These are phyloP conservation scores for Candoia aspera DNA, from an alignment of 2,113 vertebrate species.

Conservation along the genomic window DNA sequence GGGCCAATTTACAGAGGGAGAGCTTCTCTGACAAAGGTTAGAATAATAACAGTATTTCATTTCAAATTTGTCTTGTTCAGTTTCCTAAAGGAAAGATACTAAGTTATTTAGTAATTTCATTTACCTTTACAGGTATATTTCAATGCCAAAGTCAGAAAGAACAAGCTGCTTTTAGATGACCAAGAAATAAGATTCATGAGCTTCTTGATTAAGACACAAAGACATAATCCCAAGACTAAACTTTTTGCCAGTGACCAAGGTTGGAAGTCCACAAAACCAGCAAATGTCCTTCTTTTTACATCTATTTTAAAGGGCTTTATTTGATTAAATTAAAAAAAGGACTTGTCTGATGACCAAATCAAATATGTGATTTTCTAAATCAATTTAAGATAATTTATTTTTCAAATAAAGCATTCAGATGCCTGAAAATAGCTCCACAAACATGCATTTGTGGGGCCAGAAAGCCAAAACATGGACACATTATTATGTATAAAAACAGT, in stretches of 20 bases:
- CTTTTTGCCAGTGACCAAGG: background rate
- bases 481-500: background rate
- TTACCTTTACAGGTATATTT: background rate
- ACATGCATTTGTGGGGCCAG: background rate
- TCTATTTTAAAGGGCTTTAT: background rate
- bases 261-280: constrained; percentile 4
- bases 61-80: constrained; percentile 2
- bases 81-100: background rate
- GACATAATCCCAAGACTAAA: constrained; percentile 2
- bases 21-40: constrained; percentile 12
- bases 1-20: background rate
- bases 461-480: background rate
- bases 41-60: background rate
- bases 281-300: background rate
- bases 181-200: background rate
- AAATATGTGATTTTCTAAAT: background rate
- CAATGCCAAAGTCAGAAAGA: background rate
- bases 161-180: background rate
- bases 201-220: constrained; percentile 23
- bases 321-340: background rate
- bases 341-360: background rate
- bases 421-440: background rate
- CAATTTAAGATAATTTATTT: constrained; percentile 8
- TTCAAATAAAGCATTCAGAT: background rate
- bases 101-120: background rate